These are phyloP conservation scores for Holocentrus rufus DNA, from an alignment of 2,797 vertebrate species.

Conservation along the genomic window DNA sequence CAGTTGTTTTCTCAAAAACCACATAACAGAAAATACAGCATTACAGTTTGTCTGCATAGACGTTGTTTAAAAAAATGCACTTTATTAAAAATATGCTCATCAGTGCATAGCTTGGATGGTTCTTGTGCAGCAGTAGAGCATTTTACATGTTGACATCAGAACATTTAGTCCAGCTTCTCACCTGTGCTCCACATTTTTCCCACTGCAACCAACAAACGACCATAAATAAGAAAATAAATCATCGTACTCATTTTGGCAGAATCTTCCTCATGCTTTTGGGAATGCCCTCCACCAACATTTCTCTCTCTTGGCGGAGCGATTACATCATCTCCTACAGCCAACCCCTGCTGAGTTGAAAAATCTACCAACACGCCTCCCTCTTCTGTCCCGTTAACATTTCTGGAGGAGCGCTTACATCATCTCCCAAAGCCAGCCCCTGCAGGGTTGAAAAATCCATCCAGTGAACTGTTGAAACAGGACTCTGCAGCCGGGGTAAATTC, in stretches of 20 bases:
- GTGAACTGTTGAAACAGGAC: slow-evolving; percentile 28
- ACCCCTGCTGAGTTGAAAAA: slow-evolving; percentile 21
- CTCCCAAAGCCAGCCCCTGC: neutral
- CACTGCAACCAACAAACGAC: neutral
- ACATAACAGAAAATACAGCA: no score
- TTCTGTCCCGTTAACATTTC: slow-evolving; percentile 20
- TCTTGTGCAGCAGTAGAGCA: no score
- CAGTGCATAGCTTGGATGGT: no score
- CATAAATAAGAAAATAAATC: neutral
- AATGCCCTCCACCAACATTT: neutral
- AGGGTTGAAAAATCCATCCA: slow-evolving; percentile 20
- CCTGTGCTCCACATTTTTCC: neutral
- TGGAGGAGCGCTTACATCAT: slow-evolving; percentile 28
- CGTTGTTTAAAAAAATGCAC: no score
- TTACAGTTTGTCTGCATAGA: no score
- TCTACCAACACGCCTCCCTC: neutral
- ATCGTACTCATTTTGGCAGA: neutral
- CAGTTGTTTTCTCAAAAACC: no score
- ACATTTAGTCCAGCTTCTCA: neutral
- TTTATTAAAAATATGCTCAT: no score
- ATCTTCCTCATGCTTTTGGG: neutral
- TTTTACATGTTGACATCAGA: neutral
- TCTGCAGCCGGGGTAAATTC: slow-evolving; percentile 36
- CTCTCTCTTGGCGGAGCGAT: slow-evolving; percentile 18
- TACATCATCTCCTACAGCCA: neutral